phyloP scores from a whole-genome alignment of 2,888 invertebrate genomes.

The Galerucella calmariensis region DNA sequence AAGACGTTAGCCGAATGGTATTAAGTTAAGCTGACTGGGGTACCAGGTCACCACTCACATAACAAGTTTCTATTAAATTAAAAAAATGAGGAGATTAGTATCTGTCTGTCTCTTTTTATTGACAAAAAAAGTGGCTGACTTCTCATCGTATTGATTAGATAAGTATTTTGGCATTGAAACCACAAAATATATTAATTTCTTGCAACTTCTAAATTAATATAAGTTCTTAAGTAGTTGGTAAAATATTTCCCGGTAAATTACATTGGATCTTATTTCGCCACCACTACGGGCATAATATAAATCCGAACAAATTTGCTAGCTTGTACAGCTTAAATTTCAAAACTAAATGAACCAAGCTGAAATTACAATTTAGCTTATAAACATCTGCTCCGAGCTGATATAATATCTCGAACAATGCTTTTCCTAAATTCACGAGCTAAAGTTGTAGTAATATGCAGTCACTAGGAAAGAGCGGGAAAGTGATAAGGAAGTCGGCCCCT shows the following conservation, averaged over 20 bases:
- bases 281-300: slow-evolving; percentile 25
- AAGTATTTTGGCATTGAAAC: background rate
- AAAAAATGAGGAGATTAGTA: too few relatives aligned
- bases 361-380: slow-evolving; percentile 40
- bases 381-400: slow-evolving; percentile 43
- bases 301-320: slow-evolving; percentile 35
- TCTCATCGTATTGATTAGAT: too few relatives aligned
- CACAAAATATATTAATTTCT: background rate
- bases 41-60: too few relatives aligned
- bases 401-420: slow-evolving; percentile 43
- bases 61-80: too few relatives aligned
- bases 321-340: slow-evolving; percentile 35
- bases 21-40: too few relatives aligned
- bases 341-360: slow-evolving; percentile 37
- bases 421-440: slow-evolving; percentile 39
- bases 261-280: slow-evolving; percentile 17
- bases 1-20: too few relatives aligned
- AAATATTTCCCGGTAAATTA: slow-evolving; percentile 31
- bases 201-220: background rate
- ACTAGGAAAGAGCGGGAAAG: slow-evolving; percentile 32
- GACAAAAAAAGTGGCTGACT: too few relatives aligned
- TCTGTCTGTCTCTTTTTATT: too few relatives aligned
- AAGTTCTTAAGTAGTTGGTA: slow-evolving; percentile 5
- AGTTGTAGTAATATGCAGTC: slow-evolving; percentile 39
- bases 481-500: slow-evolving; percentile 45